These are phyloP conservation scores for Argya squamiceps DNA, from an alignment of 2,797 vertebrate genomes.

Conservation along the genomic window DNA sequence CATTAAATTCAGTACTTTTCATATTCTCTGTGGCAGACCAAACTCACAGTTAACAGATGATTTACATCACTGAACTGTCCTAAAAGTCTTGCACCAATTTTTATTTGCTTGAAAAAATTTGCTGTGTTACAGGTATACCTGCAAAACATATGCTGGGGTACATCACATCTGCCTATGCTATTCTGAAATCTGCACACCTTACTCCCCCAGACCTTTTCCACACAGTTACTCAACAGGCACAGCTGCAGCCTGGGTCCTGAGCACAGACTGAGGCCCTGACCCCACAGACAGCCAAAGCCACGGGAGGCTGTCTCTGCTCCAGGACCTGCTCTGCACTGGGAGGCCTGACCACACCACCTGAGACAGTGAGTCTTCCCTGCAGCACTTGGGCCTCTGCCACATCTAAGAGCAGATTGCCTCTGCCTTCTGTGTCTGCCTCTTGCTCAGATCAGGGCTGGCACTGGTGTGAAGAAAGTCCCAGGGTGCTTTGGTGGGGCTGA, in stretches of 20 bases:
- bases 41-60: background rate
- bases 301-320: background rate
- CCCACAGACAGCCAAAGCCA: background rate
- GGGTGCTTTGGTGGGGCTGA: background rate
- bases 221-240: background rate
- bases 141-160: no score
- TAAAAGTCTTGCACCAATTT: background rate
- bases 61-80: background rate
- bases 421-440: background rate
- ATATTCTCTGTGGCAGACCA: background rate
- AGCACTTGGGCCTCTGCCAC: background rate
- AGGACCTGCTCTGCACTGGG: background rate
- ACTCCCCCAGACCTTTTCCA: background rate
- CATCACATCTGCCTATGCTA: accelerated
- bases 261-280: background rate
- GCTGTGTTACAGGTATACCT: background rate
- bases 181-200: background rate
- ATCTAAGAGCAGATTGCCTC: background rate
- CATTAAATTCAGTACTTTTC: background rate
- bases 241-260: background rate
- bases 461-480: accelerated
- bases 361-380: accelerated
- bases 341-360: background rate
- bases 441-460: background rate
- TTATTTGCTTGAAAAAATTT: background rate